Conservation (phyloP, 2,113 vertebrate genomes). For the Urocolius indicus region DNA sequence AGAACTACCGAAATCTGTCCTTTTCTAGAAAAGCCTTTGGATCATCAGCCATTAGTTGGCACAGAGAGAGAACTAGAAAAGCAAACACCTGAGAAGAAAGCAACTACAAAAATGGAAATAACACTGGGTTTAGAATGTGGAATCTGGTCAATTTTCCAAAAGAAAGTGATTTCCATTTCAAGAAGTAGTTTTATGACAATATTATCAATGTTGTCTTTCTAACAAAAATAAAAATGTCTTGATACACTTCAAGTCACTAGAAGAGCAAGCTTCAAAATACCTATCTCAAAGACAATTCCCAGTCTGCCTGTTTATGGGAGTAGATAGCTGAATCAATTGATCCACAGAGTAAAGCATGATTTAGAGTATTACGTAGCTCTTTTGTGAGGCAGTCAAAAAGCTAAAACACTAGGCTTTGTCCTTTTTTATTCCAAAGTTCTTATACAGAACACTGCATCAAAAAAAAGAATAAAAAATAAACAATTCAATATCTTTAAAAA, state of each 20-base stretch:
- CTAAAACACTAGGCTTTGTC: background rate
- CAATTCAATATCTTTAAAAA: background rate
- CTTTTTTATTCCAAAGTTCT: background rate
- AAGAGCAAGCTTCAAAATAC: background rate
- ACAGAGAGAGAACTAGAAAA: background rate
- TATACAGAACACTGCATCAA: background rate
- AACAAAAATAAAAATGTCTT: background rate
- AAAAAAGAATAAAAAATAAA: background rate
- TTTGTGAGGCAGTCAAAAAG: background rate
- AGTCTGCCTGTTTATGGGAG: background rate
- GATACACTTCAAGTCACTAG: background rate
- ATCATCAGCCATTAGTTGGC: background rate
- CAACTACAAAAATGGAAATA: background rate
- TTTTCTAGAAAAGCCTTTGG: background rate
- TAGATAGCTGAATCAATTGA: background rate
- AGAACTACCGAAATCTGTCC: background rate
- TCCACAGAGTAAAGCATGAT: background rate
- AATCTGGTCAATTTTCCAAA: background rate
- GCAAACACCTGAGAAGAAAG: background rate
- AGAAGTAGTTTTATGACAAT: background rate
- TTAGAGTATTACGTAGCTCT: slow-evolving; percentile 23
- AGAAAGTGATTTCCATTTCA: background rate
- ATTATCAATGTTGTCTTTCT: background rate
- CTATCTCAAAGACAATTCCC: background rate
- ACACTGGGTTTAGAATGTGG: background rate